phyloP scores from a whole-genome alignment of 2,797 vertebrate genomes.

The Odontamblyopus rebecca region DNA sequence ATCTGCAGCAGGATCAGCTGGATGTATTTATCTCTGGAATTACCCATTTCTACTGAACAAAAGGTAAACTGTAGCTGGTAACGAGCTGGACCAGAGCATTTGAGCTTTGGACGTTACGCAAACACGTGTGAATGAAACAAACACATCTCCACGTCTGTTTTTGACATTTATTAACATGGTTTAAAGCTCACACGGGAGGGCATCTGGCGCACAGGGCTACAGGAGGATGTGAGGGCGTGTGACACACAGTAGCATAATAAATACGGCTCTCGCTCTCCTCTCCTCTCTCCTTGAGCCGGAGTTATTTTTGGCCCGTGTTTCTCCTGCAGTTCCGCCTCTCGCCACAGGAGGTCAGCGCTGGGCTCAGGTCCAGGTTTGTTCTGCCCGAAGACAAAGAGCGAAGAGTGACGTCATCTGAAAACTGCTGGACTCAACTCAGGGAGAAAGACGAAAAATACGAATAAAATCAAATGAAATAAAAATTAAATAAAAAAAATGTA shows the following conservation, averaged over 20 bases:
- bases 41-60: too few relatives aligned
- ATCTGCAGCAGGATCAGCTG: too few relatives aligned
- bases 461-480: too few relatives aligned
- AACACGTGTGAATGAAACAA: background rate
- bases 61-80: too few relatives aligned
- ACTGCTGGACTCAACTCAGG: background rate
- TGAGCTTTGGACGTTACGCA: too few relatives aligned
- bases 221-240: background rate
- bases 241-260: background rate
- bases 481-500: too few relatives aligned
- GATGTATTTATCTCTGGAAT: too few relatives aligned
- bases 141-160: too few relatives aligned
- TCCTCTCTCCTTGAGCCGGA: background rate
- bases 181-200: background rate
- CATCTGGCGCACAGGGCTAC: background rate
- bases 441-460: too few relatives aligned
- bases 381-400: background rate
- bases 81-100: too few relatives aligned
- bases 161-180: too few relatives aligned
- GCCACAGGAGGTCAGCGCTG: constrained; percentile 60
- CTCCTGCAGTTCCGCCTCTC: constrained; percentile 54
- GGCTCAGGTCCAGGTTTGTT: constrained; percentile 11
- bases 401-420: constrained; percentile 41
- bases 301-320: constrained; percentile 69
- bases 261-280: background rate